phyloP scores from a whole-genome alignment of 1,140 invertebrate species.

The Mizuhopecten yessoensis region DNA sequence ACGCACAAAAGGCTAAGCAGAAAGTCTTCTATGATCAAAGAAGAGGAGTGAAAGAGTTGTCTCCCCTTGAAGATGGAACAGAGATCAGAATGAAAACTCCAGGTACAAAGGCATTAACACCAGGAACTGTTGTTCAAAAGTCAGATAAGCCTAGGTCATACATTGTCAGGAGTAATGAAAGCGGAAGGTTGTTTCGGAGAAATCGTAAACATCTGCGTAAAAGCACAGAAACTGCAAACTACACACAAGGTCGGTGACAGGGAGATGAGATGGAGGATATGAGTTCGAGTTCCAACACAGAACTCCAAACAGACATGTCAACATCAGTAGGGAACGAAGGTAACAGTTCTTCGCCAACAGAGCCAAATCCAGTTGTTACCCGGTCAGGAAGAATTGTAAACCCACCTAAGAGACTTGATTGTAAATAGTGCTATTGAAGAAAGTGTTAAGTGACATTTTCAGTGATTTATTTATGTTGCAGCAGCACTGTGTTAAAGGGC shows the following conservation, averaged over 20 bases:
- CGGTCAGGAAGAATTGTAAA: slow-evolving; percentile 46
- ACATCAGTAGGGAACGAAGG: not conserved
- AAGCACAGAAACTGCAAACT: not conserved
- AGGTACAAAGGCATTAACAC: not conserved
- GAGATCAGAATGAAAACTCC: slow-evolving; percentile 46
- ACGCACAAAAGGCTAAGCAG: slow-evolving; percentile 59
- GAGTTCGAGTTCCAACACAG: not conserved
- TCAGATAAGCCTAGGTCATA: slow-evolving; percentile 45
- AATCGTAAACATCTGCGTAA: slow-evolving; percentile 47
- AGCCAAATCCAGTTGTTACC: not conserved
- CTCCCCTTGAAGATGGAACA: slow-evolving; percentile 45
- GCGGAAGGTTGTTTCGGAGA: slow-evolving; percentile 40
- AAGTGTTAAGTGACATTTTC: not conserved
- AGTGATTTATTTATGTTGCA: not conserved
- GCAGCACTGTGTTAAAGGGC: no score
- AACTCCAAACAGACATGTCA: not conserved
- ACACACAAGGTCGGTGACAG: not conserved
- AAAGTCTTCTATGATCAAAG: slow-evolving; percentile 57
- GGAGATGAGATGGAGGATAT: not conserved
- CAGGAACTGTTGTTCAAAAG: slow-evolving; percentile 45
- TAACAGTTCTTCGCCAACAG: not conserved
- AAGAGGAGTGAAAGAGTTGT: slow-evolving; percentile 53
- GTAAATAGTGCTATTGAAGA: not conserved
- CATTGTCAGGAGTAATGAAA: not conserved
- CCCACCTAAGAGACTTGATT: slow-evolving; percentile 21